Evolutionary conservation across 2,113 vertebrate genomes (phyloP).

Genomic region (Halichoerus grypus): DNA sequence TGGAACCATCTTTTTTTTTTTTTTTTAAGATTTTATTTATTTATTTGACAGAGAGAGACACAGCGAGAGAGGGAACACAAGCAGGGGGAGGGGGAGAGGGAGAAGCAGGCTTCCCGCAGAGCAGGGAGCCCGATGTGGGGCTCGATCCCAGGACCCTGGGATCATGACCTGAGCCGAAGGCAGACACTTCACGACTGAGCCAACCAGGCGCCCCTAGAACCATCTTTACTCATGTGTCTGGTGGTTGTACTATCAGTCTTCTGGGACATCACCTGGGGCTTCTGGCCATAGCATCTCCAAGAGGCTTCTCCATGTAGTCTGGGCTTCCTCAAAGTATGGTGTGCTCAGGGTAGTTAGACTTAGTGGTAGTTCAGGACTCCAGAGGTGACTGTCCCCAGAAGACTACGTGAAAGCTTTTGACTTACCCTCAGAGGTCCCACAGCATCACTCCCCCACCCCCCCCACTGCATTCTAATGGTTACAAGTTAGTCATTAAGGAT

Average conservation of each 20-base stretch:
- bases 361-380: not conserved
- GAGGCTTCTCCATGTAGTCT: not conserved
- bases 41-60: too few relatives aligned
- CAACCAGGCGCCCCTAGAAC: not conserved
- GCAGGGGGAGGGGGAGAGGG: too few relatives aligned
- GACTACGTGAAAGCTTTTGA: not conserved
- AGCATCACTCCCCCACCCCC: not conserved
- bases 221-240: not conserved
- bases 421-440: not conserved
- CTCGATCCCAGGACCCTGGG: too few relatives aligned
- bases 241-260: not conserved
- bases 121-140: too few relatives aligned
- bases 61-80: too few relatives aligned
- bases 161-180: too few relatives aligned
- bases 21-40: too few relatives aligned
- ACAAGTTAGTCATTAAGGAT: not conserved
- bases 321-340: not conserved
- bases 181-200: too few relatives aligned
- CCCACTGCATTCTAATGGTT: not conserved
- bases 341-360: not conserved
- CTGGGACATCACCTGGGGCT: not conserved
- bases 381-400: not conserved
- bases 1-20: not conserved
- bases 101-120: too few relatives aligned
- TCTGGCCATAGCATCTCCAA: not conserved